Evolutionary conservation across 1,140 invertebrate species (phyloP), one percentile per base, ranked within the genome.

Genomic region (Anagrus nilaparvatae): DNA sequence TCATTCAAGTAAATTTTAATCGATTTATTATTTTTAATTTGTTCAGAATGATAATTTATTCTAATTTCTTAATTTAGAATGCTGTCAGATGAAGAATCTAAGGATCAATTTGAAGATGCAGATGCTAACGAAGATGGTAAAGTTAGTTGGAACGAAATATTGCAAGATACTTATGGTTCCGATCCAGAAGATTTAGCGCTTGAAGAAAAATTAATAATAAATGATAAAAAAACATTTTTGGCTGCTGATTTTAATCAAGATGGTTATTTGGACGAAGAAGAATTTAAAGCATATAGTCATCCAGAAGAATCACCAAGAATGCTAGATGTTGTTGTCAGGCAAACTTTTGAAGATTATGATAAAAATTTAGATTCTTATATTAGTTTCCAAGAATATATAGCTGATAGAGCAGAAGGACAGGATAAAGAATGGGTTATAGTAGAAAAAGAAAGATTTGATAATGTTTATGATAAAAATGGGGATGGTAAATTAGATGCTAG

Each of bases 291-390:
- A 7, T 97, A 97, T 60, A 81, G 84, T 27, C 91, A 93, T 70
- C 94, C 95, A 0, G 92, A 97, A 67, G 92, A 98, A 62, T 83
- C 87, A 65, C 78, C 81, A 27, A 74, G 79, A 53, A 97, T 97
- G 93, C 75, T 88, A 52, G 75, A 82, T 17, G 67, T 85, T 37
- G 77, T 97, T 46, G 64, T 96, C 39, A 73, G 85, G 53, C 86
- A 91, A 61, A 87, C 85, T 1, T 66, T 97, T 41, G 64, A 76
- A 3, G 87, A 93, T 41, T 90, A 90, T 63, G 93, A 97, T 66
- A 70, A 51, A 20, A 79, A 97, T 63, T 73, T 77, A 20, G 91
- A 97, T 73, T 87, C 86, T 2, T 67, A 64, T 45, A 78, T 93
- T 30, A 78, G 76, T 68, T 91, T 91, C 60, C 75, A 85, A 61